Percentiles rank a stretch among this genome's conserved stretches.
These are phyloP conservation scores for Loripinus fragilis DNA, from an alignment of 2,888 invertebrate species.

Conservation along the genomic window DNA sequence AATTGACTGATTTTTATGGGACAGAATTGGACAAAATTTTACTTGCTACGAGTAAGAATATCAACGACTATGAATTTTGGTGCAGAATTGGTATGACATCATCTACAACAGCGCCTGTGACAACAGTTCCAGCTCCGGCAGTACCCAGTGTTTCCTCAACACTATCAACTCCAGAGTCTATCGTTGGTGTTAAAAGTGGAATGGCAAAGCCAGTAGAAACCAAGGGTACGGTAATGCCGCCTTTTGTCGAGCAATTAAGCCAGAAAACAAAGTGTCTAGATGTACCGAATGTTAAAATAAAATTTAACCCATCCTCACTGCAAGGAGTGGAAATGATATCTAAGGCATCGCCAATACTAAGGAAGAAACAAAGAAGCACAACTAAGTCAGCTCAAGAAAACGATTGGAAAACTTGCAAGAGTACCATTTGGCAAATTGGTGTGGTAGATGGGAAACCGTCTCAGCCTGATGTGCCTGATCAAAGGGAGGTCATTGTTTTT, in stretches of 20 bases:
- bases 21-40: slow-evolving; percentile 39
- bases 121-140: background rate
- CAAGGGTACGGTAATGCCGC: background rate
- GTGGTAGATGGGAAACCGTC: slow-evolving; percentile 22
- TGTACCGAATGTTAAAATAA: slow-evolving; percentile 30
- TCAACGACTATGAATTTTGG: slow-evolving; percentile 20
- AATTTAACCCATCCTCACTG: slow-evolving; percentile 29
- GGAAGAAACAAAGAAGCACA: background rate
- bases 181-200: background rate
- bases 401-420: slow-evolving; percentile 22
- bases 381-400: background rate
- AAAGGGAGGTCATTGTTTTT: slow-evolving; percentile 15
- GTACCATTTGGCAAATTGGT: slow-evolving; percentile 49
- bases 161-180: background rate
- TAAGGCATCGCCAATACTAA: background rate
- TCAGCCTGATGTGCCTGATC: slow-evolving; percentile 28
- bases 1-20: slow-evolving; percentile 44
- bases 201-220: background rate
- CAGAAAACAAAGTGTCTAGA: slow-evolving; percentile 36
- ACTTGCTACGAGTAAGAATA: slow-evolving; percentile 1
- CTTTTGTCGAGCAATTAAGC: slow-evolving; percentile 39
- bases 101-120: background rate
- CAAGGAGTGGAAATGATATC: slow-evolving; percentile 23
- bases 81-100: slow-evolving; percentile 18
- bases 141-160: background rate